Conservation (phyloP, 1,140 invertebrate species). For the Drosophila lacertosa region DNA sequence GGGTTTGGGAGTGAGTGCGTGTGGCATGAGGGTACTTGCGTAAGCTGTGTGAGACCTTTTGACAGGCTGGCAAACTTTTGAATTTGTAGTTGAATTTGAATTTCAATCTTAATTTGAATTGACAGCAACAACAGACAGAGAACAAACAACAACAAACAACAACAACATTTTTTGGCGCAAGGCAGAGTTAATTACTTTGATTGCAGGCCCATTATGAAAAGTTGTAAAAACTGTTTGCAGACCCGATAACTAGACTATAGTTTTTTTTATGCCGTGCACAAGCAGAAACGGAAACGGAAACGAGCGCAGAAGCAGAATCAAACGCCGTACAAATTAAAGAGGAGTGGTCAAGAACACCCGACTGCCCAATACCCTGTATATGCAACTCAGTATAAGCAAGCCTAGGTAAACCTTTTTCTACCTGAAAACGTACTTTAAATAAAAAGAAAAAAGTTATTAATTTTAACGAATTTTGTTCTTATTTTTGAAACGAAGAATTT, state of each 20-base stretch:
- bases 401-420: too few species aligned
- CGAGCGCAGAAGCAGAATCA: conserved; percentile 10
- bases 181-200: conserved; percentile 24
- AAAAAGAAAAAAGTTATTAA: too few species aligned
- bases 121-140: neutral
- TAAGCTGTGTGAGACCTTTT: conserved; percentile 6
- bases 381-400: too few species aligned
- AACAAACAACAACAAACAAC: conserved; percentile 6
- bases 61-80: conserved; percentile 19
- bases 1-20: neutral
- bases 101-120: conserved; percentile 16
- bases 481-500: too few species aligned
- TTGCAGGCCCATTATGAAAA: conserved; percentile 18
- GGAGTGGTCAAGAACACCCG: neutral
- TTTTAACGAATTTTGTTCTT: too few species aligned
- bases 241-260: conserved; percentile 34
- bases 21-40: neutral
- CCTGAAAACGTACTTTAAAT: neutral
- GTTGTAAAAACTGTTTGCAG: conserved; percentile 31
- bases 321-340: neutral
- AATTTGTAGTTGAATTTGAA: conserved; percentile 20
- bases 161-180: neutral
- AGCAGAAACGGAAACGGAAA: neutral
- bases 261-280: conserved; percentile 4
- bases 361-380: neutral